Evolutionary conservation across 2,888 invertebrate genomes (phyloP).

Genomic region (Ceramica pisi): DNA sequence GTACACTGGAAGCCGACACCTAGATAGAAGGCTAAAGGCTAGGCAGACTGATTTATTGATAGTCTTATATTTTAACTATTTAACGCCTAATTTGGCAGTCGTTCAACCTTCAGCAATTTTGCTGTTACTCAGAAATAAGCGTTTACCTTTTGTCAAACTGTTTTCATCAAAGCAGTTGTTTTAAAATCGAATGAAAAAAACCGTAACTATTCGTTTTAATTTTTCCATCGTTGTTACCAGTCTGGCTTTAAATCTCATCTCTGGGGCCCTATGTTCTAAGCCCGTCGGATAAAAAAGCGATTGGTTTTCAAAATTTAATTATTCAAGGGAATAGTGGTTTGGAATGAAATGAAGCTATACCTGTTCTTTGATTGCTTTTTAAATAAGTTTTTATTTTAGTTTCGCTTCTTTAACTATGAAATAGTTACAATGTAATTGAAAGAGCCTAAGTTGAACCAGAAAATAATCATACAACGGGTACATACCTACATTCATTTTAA

Average conservation of each 20-base stretch:
- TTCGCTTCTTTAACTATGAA: background rate
- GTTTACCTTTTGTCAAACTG: background rate
- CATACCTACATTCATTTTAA: no score
- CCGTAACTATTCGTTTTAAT: background rate
- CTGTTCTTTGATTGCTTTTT: conserved; percentile 33
- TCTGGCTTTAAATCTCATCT: conserved; percentile 28
- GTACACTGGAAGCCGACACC: no score
- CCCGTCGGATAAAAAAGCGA: conserved; percentile 33
- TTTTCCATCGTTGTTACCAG: conserved; percentile 7
- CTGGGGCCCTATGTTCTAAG: conserved; percentile 25
- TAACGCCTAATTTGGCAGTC: background rate
- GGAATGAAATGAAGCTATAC: background rate
- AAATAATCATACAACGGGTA: background rate
- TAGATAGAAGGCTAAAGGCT: no score
- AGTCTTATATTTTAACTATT: no score
- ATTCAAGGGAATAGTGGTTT: conserved; percentile 4
- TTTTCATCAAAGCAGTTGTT: background rate
- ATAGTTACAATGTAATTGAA: no score
- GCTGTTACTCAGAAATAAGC: no score
- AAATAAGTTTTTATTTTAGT: background rate
- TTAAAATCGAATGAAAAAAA: background rate
- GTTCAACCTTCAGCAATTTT: background rate
- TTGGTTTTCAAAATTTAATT: conserved; percentile 40
- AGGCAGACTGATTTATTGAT: no score
- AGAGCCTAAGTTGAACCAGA: background rate